A percentile compares a stretch with the other conserved stretches of the same genome.
Conservation (phyloP, 2,888 invertebrate genomes). For the Siphlonurus alternatus region DNA sequence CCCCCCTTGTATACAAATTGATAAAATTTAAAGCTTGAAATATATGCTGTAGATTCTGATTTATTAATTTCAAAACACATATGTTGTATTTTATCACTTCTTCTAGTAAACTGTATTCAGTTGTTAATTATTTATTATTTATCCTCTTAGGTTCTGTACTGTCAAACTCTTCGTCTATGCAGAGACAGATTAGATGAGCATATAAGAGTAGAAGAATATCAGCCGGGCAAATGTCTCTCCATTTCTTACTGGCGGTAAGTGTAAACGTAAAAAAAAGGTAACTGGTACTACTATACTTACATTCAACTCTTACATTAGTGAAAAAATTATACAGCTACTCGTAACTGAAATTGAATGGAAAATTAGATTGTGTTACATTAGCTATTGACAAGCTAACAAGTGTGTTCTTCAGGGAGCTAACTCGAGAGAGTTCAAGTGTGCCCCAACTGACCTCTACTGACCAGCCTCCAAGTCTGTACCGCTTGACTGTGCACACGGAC, state of each 20-base stretch:
- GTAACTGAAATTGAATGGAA: too few relatives aligned
- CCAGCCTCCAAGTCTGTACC: constrained; percentile 32
- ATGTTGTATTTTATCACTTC: not conserved
- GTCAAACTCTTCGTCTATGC: constrained; percentile 74
- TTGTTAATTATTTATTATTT: constrained; percentile 22
- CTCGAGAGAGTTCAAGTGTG: not conserved
- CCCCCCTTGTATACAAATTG: too few relatives aligned
- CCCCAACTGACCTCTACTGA: not conserved
- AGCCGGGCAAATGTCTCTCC: constrained; percentile 70
- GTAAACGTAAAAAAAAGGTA: too few relatives aligned
- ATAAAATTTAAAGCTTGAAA: too few relatives aligned
- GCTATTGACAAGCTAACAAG: not conserved
- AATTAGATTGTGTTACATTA: too few relatives aligned
- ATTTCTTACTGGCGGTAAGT: constrained; percentile 87
- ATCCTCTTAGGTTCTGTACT: too few relatives aligned
- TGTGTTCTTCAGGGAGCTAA: not conserved
- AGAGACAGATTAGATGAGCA: constrained; percentile 78
- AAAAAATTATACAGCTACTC: too few relatives aligned
- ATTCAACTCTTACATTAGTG: too few relatives aligned
- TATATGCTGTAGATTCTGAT: not conserved
- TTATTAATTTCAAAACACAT: not conserved
- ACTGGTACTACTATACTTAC: too few relatives aligned
- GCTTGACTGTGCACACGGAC: constrained; percentile 77
- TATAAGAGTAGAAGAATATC: constrained; percentile 78
- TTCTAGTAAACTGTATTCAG: not conserved